Evolutionary conservation across 2,888 invertebrate species (phyloP), one percentile per base, ranked within the genome.

Genomic region (Cabera pusaria): DNA sequence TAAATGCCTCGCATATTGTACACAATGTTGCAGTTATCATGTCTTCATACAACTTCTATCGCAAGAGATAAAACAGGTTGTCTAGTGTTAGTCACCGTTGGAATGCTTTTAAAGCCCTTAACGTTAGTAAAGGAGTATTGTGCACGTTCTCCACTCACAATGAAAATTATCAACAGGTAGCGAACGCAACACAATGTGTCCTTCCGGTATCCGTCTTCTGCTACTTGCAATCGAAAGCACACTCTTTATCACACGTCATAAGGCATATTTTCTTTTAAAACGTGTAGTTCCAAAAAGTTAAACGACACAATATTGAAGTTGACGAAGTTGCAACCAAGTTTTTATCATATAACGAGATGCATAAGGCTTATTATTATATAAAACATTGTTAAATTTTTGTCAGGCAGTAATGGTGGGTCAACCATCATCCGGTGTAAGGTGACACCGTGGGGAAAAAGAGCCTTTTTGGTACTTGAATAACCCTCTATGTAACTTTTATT

Each of bases 131-230:
- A 63, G 60, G 27, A 52, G 63, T 66, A 81, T 80, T 82, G 78
- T 77, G 68, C 67, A 60, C 67, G 68, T 62, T 67, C 65, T 67
- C 67, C 60, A 58, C 66, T 67, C 65, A 82, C 83, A 80, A 80
- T 74, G 69, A 70, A 72, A 68, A 81, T 83, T 81, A 84, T 80
- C 84, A 83, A 85, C 87, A 87, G 87, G 87, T 87, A 87, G 83
- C 74, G 64, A 75, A 76, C 68, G 67, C 64, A 66, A 72, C 56
- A 77, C 79, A 85, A 81, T 76, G 66, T 71, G 72, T 80, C 70
- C 86, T 87, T 87, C 87, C 87, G 84, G 86, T 73, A 77, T 78
- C 69, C 73, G 65, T 72, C n/a, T n/a, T 56, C 47, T 38, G 35
- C 9, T 23, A 10, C 17, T 1, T n/a, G 25, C 43, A 34, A 16